phyloP scores from a whole-genome alignment of 1,140 invertebrate genomes.

The Alviniconcha marisindica region DNA sequence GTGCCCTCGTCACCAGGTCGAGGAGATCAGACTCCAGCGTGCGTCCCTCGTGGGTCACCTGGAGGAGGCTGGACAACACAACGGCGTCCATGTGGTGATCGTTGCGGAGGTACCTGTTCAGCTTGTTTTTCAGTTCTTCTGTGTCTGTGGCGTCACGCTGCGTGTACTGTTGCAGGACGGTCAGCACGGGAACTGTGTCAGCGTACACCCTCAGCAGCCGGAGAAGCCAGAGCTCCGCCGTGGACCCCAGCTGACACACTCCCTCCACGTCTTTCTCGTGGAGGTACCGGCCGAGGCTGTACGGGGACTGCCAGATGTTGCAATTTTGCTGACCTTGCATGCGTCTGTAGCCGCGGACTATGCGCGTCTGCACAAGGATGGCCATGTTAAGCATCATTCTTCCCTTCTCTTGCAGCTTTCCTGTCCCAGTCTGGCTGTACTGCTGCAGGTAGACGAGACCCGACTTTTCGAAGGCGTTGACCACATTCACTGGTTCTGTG shows the following conservation, averaged over 20 bases:
- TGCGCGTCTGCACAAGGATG: neutral
- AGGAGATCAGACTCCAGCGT: too few species aligned
- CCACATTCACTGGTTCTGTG: neutral
- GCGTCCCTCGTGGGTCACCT: neutral
- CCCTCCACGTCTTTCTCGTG: neutral
- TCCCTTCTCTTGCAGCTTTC: neutral
- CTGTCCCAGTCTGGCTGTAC: neutral
- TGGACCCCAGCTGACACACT: neutral
- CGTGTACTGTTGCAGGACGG: neutral
- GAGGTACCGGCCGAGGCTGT: neutral
- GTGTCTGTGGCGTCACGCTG: neutral
- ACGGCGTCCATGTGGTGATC: neutral
- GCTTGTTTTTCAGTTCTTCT: neutral
- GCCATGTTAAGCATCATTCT: neutral
- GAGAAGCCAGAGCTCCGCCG: conserved; percentile 2
- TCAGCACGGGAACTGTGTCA: conserved; percentile 1
- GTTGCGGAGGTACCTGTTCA: neutral
- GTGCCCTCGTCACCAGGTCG: neutral
- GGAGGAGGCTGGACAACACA: neutral
- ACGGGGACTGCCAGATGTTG: neutral
- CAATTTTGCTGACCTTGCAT: neutral
- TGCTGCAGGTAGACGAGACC: neutral
- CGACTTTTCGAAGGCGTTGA: neutral
- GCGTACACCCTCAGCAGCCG: conserved; percentile 10
- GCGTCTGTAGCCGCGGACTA: neutral